These are phyloP conservation scores for Allobates femoralis DNA, from an alignment of 2,797 vertebrate genomes.

Conservation along the genomic window DNA sequence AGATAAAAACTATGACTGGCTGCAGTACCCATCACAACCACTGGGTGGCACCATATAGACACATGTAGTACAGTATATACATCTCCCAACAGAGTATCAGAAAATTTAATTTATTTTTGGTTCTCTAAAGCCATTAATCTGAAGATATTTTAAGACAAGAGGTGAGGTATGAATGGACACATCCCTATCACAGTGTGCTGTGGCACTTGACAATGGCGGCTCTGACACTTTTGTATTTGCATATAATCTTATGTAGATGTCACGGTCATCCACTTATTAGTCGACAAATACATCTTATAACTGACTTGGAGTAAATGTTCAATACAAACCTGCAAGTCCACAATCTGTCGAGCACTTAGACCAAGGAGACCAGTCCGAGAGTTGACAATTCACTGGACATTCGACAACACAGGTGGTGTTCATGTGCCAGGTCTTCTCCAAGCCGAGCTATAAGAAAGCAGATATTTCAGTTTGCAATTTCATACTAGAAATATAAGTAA, in stretches of 20 bases:
- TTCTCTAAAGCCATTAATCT: too few species aligned
- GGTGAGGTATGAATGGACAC: too few species aligned
- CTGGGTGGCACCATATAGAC: too few species aligned
- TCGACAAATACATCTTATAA: background rate
- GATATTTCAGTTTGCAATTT: background rate
- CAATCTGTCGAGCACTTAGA: conserved; percentile 92
- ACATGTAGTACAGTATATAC: too few species aligned
- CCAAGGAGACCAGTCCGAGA: conserved; percentile 94
- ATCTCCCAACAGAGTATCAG: too few species aligned
- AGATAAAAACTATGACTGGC: too few species aligned
- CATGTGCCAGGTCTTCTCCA: conserved; percentile 96
- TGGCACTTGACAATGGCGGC: too few species aligned
- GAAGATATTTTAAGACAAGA: too few species aligned
- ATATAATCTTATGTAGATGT: background rate
- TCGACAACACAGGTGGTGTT: conserved; percentile 91
- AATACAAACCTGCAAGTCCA: conserved; percentile 86
- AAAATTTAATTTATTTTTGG: too few species aligned
- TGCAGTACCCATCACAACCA: too few species aligned
- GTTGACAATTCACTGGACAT: conserved; percentile 96
- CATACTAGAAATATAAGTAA: background rate
- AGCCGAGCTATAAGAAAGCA: conserved; percentile 76
- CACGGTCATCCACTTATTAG: background rate
- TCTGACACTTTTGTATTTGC: background rate
- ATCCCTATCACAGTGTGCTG: too few species aligned
- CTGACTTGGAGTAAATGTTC: background rate